phyloP scores from a whole-genome alignment of 2,113 vertebrate species.

The Xenopus tropicalis region DNA sequence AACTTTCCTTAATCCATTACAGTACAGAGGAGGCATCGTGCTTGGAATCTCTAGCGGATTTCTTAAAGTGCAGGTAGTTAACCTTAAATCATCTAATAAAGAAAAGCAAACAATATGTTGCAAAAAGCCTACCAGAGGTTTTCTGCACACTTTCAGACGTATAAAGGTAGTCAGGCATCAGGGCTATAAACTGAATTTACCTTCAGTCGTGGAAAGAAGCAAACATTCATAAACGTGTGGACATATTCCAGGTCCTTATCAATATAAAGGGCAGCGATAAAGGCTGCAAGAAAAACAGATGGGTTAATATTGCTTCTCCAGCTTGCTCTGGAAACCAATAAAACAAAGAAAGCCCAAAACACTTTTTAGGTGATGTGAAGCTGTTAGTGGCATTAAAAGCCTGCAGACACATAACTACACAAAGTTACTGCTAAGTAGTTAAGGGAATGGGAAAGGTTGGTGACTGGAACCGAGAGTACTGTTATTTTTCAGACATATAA shows the following conservation, averaged over 20 bases:
- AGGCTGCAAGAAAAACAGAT: constrained; percentile 68
- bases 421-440: constrained; percentile 1
- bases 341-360: not conserved
- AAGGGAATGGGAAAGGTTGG: constrained; percentile 2
- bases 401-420: constrained; percentile 9
- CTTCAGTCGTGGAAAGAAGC: constrained; percentile 96
- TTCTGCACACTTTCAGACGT: not conserved
- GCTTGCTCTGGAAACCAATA: constrained; percentile 10
- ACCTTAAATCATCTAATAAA: too few species aligned
- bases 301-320: constrained; percentile 12
- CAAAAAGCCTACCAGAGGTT: too few species aligned
- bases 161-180: constrained; percentile 1
- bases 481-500: constrained; percentile 10
- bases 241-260: constrained; percentile 96
- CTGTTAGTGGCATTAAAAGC: constrained; percentile 5
- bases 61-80: too few species aligned
- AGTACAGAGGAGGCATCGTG: too few species aligned
- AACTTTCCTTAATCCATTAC: too few species aligned
- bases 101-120: too few species aligned
- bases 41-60: too few species aligned
- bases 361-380: constrained; percentile 9
- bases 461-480: constrained; percentile 7
- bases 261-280: constrained; percentile 96
- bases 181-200: constrained; percentile 52
- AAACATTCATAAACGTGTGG: constrained; percentile 98